These are phyloP conservation scores for Echinops telfairi DNA, from an alignment of 2,113 vertebrate genomes.

Conservation along the genomic window DNA sequence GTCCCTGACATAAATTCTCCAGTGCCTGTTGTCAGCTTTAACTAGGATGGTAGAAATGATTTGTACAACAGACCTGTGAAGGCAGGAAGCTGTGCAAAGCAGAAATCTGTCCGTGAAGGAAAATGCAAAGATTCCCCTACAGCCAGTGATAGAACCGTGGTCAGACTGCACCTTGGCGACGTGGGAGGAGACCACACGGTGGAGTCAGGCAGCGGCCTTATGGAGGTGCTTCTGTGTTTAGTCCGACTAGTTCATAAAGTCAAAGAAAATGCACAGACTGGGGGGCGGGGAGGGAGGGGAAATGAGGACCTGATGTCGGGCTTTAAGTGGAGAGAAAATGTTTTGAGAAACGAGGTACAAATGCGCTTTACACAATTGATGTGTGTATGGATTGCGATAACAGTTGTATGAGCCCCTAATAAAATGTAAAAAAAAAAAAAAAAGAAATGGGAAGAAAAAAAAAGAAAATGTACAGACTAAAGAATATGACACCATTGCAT, in stretches of 20 bases:
- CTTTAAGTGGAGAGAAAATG: too few species aligned
- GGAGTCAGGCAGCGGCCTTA: too few species aligned
- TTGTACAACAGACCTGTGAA: background rate
- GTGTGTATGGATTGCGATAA: too few species aligned
- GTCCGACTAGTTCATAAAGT: constrained; percentile 8
- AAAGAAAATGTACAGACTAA: background rate
- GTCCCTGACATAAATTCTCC: background rate
- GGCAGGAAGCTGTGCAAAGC: background rate
- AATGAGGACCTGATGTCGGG: too few species aligned
- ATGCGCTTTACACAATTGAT: too few species aligned
- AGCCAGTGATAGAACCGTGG: background rate
- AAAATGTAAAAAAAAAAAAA: too few species aligned
- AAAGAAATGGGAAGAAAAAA: too few species aligned
- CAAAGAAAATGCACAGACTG: background rate
- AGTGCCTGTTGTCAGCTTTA: background rate
- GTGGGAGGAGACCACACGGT: too few species aligned
- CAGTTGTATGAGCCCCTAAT: too few species aligned
- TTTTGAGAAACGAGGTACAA: too few species aligned
- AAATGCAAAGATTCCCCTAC: background rate
- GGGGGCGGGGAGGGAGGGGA: too few species aligned
- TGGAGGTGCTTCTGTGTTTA: too few species aligned
- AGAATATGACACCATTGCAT: background rate
- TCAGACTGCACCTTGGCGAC: background rate
- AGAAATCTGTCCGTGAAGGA: background rate
- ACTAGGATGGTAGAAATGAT: background rate